These are phyloP conservation scores for Pogonus chalceus DNA, from an alignment of 1,140 invertebrate genomes.

Conservation along the genomic window DNA sequence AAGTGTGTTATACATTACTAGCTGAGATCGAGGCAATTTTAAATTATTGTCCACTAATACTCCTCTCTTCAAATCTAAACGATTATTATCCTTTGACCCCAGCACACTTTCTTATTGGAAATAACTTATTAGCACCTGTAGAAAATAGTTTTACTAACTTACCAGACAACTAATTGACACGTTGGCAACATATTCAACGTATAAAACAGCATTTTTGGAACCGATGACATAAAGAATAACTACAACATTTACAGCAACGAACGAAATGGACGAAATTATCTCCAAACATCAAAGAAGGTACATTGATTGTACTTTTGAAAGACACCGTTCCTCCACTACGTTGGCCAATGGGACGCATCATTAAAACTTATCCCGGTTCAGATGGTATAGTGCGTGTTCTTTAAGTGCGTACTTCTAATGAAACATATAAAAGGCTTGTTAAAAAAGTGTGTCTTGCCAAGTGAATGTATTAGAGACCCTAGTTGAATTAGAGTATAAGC, in stretches of 20 bases:
- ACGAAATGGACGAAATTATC: too few relatives aligned
- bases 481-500: too few relatives aligned
- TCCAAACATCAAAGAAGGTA: too few relatives aligned
- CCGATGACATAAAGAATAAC: not conserved
- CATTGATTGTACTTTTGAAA: not conserved
- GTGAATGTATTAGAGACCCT: too few relatives aligned
- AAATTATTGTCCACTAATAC: slow-evolving; percentile 26
- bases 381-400: too few relatives aligned
- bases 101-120: slow-evolving; percentile 31
- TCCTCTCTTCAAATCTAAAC: slow-evolving; percentile 18
- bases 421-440: too few relatives aligned
- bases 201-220: not conserved
- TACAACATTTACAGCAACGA: not conserved
- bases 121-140: slow-evolving; percentile 17
- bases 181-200: not conserved
- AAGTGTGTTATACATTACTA: slow-evolving; percentile 17
- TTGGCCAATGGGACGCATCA: too few relatives aligned
- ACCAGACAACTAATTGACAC: not conserved
- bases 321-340: not conserved
- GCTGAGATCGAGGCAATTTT: slow-evolving; percentile 20
- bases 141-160: too few relatives aligned
- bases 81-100: slow-evolving; percentile 24
- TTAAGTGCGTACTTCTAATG: too few relatives aligned
- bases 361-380: too few relatives aligned
- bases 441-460: too few relatives aligned